Evolutionary conservation across 2,113 vertebrate genomes (phyloP).

Genomic region (Syrmaticus mikado): DNA sequence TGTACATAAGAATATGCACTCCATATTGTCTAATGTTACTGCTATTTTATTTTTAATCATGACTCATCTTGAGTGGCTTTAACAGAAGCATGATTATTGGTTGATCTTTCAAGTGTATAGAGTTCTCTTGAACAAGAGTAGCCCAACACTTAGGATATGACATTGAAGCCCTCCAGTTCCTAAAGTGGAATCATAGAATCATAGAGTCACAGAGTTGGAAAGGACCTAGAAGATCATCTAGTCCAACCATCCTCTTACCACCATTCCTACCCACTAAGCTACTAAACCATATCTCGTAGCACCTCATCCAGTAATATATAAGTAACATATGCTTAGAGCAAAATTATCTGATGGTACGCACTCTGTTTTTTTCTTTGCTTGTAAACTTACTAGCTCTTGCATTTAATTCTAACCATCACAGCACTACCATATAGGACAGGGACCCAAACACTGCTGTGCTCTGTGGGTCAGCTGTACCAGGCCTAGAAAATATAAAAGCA

Average conservation of each 20-base stretch:
- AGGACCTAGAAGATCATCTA: no score
- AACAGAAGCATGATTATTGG: background rate
- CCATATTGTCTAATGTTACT: background rate
- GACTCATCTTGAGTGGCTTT: background rate
- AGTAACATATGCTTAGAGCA: background rate
- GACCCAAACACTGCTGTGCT: background rate
- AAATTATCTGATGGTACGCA: background rate
- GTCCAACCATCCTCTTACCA: no score
- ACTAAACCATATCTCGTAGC: no score
- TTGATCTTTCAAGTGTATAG: background rate
- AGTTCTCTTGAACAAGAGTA: background rate
- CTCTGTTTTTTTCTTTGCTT: background rate
- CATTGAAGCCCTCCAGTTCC: background rate
- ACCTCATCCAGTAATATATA: no score
- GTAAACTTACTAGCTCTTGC: background rate
- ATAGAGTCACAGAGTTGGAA: no score
- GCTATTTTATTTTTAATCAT: background rate
- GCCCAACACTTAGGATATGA: background rate
- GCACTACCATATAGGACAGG: background rate
- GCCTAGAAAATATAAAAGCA: background rate
- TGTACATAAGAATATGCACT: background rate
- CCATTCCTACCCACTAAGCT: no score
- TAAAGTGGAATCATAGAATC: background rate
- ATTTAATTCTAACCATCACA: background rate
- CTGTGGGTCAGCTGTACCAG: background rate